Base-by-base conservation (phyloP, 2,113 vertebrate species). In the Antechinus stuartii region DNA sequence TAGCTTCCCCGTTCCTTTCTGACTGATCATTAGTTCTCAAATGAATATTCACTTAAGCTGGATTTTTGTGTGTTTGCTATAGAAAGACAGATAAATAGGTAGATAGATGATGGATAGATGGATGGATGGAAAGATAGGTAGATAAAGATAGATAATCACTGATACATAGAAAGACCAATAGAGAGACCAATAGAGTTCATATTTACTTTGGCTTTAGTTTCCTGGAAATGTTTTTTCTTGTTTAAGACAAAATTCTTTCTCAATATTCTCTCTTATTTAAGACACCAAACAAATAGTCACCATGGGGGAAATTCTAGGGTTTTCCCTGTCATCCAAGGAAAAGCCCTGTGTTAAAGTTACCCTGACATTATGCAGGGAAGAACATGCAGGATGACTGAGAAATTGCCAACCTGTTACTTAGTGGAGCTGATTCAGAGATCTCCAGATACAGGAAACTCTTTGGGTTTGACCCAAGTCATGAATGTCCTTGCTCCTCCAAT, bases 181-280 rank as follows among this genome's bases (percentile, higher is more conserved):
- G 57, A 68, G 11, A 35, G 30, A 94, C 68, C 0, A 6, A 84
- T 42, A 22, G 16, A 84, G 68, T 93, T 22, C 54, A 84, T 47
- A 50, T 95, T 95, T 92, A 95, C 91, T 93, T 93, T 35, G 50
- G 12, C 90, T 96, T 95, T 93, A 8, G 84, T 95, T 89, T 95
- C 56, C 57, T 91, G 54, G 56, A 96, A 90, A 57, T 91, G 84
- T 93, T 68, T 68, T 30, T 68, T 68, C 61, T 68, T 68, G 26
- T 61, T 61, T 61, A 61, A 61, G 57, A 61, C 57, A 68, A 68
- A 30, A 61, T 27, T 92, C 93, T 42, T 91, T 89, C 23, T 49
- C 91, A 49, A 4, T 57, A 54, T 27, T 94, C 25, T 30, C 68
- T 90, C 4, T 35, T 61, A 35, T 8, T 76, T 84, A 84, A 42